phyloP scores from a whole-genome alignment of 2,797 vertebrate genomes.

The Nasua narica region DNA sequence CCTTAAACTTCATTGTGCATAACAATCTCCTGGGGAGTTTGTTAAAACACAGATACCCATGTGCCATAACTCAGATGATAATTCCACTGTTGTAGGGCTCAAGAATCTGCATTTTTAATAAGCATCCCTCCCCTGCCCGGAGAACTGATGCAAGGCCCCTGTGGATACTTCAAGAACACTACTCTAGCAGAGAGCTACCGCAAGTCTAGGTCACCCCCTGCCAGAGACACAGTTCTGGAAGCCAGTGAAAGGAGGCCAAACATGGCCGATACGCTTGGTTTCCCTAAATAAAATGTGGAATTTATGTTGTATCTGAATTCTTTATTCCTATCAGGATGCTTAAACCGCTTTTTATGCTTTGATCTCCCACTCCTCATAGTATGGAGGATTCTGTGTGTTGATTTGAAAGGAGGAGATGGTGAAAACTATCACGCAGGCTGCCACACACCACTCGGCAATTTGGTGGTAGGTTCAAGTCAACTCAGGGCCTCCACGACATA shows the following conservation, averaged over 20 bases:
- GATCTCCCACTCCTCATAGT: not conserved
- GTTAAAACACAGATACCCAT: constrained; percentile 34
- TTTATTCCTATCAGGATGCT: not conserved
- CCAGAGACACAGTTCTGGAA: not conserved
- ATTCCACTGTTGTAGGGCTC: not conserved
- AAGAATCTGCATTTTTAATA: constrained; percentile 26
- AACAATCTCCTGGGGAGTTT: constrained; percentile 23
- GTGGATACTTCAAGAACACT: not conserved
- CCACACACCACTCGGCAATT: not conserved
- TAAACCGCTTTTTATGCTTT: not conserved
- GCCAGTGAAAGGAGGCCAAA: not conserved
- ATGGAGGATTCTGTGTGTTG: not conserved
- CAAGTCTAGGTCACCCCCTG: not conserved
- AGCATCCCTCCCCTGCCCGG: not conserved
- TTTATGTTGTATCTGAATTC: not conserved
- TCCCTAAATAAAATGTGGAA: not conserved
- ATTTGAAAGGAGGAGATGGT: constrained; percentile 1
- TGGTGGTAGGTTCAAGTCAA: not conserved
- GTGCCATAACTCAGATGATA: not conserved
- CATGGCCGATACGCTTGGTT: not conserved
- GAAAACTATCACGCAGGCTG: not conserved
- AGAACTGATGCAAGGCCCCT: not conserved
- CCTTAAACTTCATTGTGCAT: constrained; percentile 33
- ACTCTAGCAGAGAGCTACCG: not conserved
- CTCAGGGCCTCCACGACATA: not conserved